Evolutionary conservation across 2,113 vertebrate species (phyloP), one percentile per base, ranked within the genome.

Genomic region (Ailurus styani): DNA sequence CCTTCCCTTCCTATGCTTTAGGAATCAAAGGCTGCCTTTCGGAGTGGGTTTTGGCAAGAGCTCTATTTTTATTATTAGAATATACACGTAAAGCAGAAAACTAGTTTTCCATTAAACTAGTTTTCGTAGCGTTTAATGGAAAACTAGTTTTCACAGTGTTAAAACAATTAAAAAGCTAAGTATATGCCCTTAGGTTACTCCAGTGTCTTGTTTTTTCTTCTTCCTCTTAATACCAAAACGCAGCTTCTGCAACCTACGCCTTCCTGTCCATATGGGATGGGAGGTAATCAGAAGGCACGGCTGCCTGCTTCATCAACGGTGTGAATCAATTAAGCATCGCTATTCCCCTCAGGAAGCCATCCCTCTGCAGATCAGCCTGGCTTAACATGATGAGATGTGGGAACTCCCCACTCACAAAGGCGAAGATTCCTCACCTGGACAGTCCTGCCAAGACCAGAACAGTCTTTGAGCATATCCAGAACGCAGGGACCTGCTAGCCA

Each of bases 241-340:
- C 47, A 68, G 78, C 50, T 96, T 97, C 73, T 60, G 25, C 29
- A 70, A 42, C 42, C 37, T 73, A 66, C 0, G 2, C 42, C 84
- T 95, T 90, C 91, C 40, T 15, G 47, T 13, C 52, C 87, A 47
- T n/a, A 0, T 83, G 64, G 94, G 68, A 75, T 66, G 66, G 57
- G 37, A 96, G 77, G 31, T 4, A n/a, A 60, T 66, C 45, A 45
- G n/a, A 84, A 97, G 54, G 75, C 86, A 89, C 7, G 20, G 2
- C 88, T 47, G 72, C 54, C 25, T 45, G 62, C 52, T 77, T 95
- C 25, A 18, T 87, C 93, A 92, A 70, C 34, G 47, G 97, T 42
- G 31, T 55, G 91, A 96, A 97, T 96, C 95, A 97, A 81, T 85
- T 92, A 90, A 78, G 75, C 47, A 54, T 18, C 15, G 9, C 68